phyloP scores from a whole-genome alignment of 2,888 invertebrate species.

The Netelia inedita region DNA sequence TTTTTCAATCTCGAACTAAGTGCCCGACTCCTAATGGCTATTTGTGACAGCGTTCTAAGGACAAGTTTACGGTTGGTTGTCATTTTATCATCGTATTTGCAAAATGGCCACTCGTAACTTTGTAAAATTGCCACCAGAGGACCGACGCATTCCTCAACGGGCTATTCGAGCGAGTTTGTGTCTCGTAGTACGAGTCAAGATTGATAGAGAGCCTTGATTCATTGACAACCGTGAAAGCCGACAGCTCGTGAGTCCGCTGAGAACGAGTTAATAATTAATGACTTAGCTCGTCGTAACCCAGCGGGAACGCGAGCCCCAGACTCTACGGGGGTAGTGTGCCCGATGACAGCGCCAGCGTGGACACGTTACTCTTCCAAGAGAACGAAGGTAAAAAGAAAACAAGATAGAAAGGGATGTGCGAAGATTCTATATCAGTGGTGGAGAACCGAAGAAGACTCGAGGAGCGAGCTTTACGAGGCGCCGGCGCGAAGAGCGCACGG shows the following conservation, averaged over 20 bases:
- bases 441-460: slow-evolving; percentile 35
- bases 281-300: not conserved
- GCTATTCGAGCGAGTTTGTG: not conserved
- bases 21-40: not conserved
- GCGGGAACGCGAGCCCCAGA: not conserved
- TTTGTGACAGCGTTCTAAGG: not conserved
- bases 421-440: slow-evolving; percentile 61
- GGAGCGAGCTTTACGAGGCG: slow-evolving; percentile 56
- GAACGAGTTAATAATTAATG: slow-evolving; percentile 46
- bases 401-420: slow-evolving; percentile 40
- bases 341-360: not conserved
- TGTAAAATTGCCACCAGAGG: not conserved
- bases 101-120: not conserved
- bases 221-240: slow-evolving; percentile 19
- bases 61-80: not conserved
- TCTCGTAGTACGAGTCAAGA: not conserved
- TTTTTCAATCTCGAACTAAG: not conserved
- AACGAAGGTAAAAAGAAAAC: not conserved
- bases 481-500: slow-evolving; percentile 67
- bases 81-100: no score
- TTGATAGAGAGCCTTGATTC: slow-evolving; percentile 28
- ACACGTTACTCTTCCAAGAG: not conserved
- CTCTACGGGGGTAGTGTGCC: not conserved
- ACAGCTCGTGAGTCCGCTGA: not conserved
- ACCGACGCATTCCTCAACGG: not conserved